These are phyloP conservation scores for Xylota sylvarum DNA, from an alignment of 2,888 invertebrate genomes.

Conservation along the genomic window DNA sequence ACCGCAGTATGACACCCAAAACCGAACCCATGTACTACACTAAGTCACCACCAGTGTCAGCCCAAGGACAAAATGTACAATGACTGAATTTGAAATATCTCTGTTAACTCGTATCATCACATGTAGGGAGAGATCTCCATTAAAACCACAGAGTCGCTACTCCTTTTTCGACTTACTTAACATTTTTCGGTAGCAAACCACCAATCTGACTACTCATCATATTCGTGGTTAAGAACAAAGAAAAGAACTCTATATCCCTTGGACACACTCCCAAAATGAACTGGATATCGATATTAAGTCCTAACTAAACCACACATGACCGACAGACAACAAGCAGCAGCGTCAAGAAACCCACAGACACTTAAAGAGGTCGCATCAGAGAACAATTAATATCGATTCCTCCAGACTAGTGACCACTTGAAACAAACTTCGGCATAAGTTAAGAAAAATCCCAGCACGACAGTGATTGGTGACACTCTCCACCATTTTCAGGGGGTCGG, in stretches of 20 bases:
- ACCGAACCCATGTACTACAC: background rate
- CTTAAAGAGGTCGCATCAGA: slow-evolving; percentile 26
- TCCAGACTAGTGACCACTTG: slow-evolving; percentile 31
- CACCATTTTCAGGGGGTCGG: background rate
- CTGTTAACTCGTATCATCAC: background rate
- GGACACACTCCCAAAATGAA: slow-evolving; percentile 1
- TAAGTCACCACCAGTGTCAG: slow-evolving; percentile 7
- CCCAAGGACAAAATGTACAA: slow-evolving; percentile 18
- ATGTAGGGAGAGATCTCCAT: background rate
- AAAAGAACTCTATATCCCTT: slow-evolving; percentile 12
- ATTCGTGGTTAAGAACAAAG: slow-evolving; percentile 38
- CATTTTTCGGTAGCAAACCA: slow-evolving; percentile 68
- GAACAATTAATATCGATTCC: slow-evolving; percentile 46
- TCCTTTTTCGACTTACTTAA: slow-evolving; percentile 29
- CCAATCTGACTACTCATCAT: slow-evolving; percentile 26
- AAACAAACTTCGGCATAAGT: slow-evolving; percentile 18
- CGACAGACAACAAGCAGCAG: background rate
- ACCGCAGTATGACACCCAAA: background rate
- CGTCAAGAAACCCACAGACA: slow-evolving; percentile 31
- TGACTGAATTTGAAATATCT: background rate
- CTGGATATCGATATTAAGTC: slow-evolving; percentile 49
- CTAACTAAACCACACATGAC: slow-evolving; percentile 39
- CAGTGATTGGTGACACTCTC: slow-evolving; percentile 54
- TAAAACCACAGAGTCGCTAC: slow-evolving; percentile 65
- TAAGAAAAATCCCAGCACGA: slow-evolving; percentile 20